phyloP scores from a whole-genome alignment of 2,888 invertebrate genomes.

The Trypoxylon attenuatum region DNA sequence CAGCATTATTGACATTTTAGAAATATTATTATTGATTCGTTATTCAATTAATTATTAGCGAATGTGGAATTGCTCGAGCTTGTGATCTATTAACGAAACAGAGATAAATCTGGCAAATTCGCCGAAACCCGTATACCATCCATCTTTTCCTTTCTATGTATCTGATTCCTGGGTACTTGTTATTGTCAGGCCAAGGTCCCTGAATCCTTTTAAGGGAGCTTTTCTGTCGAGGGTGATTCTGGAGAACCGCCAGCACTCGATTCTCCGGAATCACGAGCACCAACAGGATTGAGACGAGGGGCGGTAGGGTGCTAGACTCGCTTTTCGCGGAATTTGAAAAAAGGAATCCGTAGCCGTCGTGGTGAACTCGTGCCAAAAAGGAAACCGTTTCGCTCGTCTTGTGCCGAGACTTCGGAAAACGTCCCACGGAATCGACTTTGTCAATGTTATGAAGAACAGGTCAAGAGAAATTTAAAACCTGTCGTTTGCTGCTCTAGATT shows the following conservation, averaged over 20 bases:
- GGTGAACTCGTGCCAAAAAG: not conserved
- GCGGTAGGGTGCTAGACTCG: not conserved
- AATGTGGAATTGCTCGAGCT: no score
- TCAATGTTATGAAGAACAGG: not conserved
- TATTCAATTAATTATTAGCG: no score
- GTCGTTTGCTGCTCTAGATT: no score
- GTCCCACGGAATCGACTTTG: not conserved
- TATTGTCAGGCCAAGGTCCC: conserved; percentile 40
- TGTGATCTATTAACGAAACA: no score
- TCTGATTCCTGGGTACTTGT: no score
- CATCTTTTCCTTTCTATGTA: no score
- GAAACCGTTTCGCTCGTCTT: not conserved
- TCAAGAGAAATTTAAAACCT: no score
- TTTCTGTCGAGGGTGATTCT: conserved; percentile 34
- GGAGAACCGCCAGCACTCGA: conserved; percentile 49
- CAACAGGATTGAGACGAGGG: no score
- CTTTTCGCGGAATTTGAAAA: not conserved
- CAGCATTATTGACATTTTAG: no score
- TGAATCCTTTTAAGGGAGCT: conserved; percentile 53
- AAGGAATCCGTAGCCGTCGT: not conserved
- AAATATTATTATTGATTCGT: no score
- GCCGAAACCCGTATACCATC: no score
- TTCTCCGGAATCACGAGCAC: conserved; percentile 32
- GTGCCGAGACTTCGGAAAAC: not conserved
- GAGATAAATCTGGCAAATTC: no score